These are phyloP conservation scores for Umimayanthus chanpuru DNA, from an alignment of 92 coral and sea anemone genomes.

Conservation along the genomic window DNA sequence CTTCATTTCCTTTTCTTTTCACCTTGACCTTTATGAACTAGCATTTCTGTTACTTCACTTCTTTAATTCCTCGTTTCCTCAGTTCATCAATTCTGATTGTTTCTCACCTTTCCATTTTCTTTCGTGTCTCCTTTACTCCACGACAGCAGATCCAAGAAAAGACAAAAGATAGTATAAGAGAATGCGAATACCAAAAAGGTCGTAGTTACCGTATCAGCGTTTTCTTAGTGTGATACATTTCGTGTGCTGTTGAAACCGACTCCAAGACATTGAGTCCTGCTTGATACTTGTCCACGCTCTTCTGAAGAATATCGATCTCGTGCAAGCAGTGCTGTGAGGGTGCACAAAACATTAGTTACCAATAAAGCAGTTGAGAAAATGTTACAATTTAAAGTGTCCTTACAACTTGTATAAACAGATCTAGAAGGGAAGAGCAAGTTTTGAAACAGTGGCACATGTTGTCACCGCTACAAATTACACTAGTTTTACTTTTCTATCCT, in stretches of 20 bases:
- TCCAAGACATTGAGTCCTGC: constrained; percentile 55
- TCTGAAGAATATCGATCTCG: constrained; percentile 63
- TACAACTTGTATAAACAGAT: not conserved
- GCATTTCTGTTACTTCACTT: too few relatives aligned
- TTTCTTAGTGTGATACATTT: constrained; percentile 59
- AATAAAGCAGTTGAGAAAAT: not conserved
- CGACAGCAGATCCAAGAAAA: too few relatives aligned
- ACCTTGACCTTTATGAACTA: too few relatives aligned
- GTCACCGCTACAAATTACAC: too few relatives aligned
- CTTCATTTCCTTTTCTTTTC: too few relatives aligned
- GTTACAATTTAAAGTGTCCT: not conserved
- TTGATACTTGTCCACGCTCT: constrained; percentile 59
- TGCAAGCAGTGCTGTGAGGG: constrained; percentile 56
- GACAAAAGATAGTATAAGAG: not conserved
- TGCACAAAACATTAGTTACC: not conserved
- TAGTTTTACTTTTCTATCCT: too few relatives aligned
- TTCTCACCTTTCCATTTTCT: too few relatives aligned
- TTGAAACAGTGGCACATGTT: too few relatives aligned
- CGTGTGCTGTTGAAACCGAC: constrained; percentile 60
- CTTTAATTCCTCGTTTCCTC: too few relatives aligned
- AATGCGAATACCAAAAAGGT: too few relatives aligned
- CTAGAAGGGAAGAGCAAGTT: not conserved
- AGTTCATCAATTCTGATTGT: too few relatives aligned
- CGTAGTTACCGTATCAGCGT: constrained; percentile 67
- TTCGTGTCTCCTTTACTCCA: not conserved